Percentiles rank a stretch among this genome's conserved stretches.
These are phyloP conservation scores for Leptobrachium ailaonicum DNA, from an alignment of 2,113 vertebrate genomes.

Conservation along the genomic window DNA sequence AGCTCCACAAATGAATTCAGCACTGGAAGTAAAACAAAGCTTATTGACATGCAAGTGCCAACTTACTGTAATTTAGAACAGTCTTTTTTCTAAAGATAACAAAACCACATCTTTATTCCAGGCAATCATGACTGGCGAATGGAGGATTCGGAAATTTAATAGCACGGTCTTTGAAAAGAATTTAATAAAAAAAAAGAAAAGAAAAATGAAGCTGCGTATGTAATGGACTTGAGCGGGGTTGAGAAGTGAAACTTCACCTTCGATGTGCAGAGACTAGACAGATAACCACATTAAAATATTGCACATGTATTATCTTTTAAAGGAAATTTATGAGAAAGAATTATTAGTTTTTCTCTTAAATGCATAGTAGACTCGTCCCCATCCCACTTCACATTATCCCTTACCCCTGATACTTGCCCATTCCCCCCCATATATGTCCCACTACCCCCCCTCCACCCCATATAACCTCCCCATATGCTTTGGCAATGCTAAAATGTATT, in stretches of 20 bases:
- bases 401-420: no score
- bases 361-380: no score
- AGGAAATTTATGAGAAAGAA: no score
- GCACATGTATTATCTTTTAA: no score
- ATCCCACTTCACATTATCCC: no score
- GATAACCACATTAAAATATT: no score
- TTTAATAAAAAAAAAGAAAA: not conserved
- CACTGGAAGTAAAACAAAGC: constrained; percentile 83
- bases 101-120: constrained; percentile 73
- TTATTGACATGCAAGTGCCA: constrained; percentile 84
- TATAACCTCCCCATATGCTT: no score
- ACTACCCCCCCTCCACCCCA: no score
- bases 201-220: no score
- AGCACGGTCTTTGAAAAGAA: not conserved
- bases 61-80: constrained; percentile 78
- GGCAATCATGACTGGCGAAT: not conserved
- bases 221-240: not conserved
- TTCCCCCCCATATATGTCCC: no score
- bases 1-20: constrained; percentile 80
- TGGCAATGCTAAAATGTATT: no score
- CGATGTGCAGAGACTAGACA: not conserved
- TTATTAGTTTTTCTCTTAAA: no score
- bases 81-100: constrained; percentile 76
- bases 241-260: not conserved
- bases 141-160: not conserved